phyloP scores from a whole-genome alignment of 2,113 vertebrate genomes.

The Tychaedon coryphoeus region DNA sequence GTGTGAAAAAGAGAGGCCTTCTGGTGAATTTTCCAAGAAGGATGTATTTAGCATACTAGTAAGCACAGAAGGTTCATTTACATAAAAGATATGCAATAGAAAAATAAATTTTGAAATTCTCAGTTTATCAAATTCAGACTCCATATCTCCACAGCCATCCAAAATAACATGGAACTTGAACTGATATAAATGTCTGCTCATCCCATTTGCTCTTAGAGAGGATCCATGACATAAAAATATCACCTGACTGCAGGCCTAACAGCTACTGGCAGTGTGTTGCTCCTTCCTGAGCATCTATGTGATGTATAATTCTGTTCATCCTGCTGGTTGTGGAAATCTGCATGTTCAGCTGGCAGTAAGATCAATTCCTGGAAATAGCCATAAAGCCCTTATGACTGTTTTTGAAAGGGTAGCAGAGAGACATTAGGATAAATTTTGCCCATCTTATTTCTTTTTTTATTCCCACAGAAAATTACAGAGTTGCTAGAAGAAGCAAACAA shows the following conservation, averaged over 20 bases:
- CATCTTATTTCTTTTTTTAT: neutral
- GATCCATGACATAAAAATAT: neutral
- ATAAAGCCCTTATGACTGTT: neutral
- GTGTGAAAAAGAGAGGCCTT: slow-evolving; percentile 24
- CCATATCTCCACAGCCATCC: neutral
- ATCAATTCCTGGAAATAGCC: neutral
- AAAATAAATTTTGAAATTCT: slow-evolving; percentile 26
- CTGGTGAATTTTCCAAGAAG: slow-evolving; percentile 15
- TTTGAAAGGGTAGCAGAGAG: neutral
- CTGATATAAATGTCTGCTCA: neutral
- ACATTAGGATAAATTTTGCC: neutral
- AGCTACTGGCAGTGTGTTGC: neutral
- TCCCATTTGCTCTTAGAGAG: neutral
- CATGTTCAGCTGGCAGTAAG: neutral
- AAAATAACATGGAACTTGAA: neutral
- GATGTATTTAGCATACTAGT: neutral
- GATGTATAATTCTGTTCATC: neutral
- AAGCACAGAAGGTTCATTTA: slow-evolving; percentile 36
- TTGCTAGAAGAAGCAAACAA: neutral
- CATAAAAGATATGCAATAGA: slow-evolving; percentile 23
- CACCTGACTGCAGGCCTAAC: neutral
- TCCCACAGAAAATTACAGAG: neutral
- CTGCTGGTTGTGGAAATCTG: neutral
- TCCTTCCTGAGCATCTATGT: neutral
- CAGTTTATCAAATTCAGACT: neutral